These are phyloP conservation scores for Hapalemur alaotrensis DNA, from an alignment of 2,797 vertebrate genomes.

Conservation along the genomic window DNA sequence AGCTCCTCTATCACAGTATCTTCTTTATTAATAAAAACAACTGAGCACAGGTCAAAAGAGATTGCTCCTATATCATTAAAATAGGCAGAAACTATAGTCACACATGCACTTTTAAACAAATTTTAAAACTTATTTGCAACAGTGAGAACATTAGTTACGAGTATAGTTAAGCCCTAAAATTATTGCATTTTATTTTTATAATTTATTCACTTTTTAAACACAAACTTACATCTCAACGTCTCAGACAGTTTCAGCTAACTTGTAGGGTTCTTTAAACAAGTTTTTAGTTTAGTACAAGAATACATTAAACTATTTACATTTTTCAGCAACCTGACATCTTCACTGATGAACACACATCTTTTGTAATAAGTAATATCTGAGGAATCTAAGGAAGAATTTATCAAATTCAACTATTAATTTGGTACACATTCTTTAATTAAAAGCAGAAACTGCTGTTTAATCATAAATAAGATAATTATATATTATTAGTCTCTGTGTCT, in stretches of 20 bases:
- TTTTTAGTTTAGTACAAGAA: neutral
- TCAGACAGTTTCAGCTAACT: neutral
- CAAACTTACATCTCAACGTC: neutral
- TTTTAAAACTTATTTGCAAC: neutral
- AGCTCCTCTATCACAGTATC: neutral
- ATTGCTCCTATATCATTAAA: neutral
- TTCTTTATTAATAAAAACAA: neutral
- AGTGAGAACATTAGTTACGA: neutral
- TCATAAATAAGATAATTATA: neutral
- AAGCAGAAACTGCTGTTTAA: neutral
- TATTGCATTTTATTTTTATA: neutral
- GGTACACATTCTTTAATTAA: neutral
- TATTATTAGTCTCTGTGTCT: neutral
- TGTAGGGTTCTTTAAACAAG: neutral
- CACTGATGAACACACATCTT: neutral
- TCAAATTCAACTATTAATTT: neutral
- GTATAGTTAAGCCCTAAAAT: neutral
- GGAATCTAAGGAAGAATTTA: neutral
- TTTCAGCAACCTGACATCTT: neutral
- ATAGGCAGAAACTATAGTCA: neutral
- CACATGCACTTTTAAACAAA: neutral
- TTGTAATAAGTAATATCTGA: neutral
- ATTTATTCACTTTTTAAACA: neutral
- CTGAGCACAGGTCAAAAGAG: neutral
- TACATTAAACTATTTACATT: neutral